Conservation (phyloP, 2,113 vertebrate genomes). For the Psilopsiagon aymara region DNA sequence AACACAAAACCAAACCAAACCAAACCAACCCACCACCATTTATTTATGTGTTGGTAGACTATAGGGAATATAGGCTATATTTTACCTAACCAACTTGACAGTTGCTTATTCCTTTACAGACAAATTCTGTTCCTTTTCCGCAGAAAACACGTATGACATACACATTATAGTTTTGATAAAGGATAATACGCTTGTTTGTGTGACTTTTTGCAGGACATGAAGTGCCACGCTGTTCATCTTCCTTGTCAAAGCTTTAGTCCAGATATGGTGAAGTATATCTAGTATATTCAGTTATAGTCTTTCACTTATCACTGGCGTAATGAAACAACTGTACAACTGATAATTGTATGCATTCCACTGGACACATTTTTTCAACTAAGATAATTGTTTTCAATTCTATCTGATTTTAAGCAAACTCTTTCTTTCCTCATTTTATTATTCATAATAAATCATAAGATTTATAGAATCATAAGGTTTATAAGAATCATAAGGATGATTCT, state of each 20-base stretch:
- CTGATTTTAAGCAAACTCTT: not conserved
- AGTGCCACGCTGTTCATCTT: not conserved
- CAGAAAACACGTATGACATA: not conserved
- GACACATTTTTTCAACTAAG: not conserved
- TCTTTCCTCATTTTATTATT: not conserved
- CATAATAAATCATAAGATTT: not conserved
- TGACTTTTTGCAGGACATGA: not conserved
- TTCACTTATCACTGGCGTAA: not conserved
- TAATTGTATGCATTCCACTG: not conserved
- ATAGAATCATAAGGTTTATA: too few relatives aligned
- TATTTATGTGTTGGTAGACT: not conserved
- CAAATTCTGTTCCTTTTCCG: not conserved
- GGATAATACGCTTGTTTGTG: not conserved
- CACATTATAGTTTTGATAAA: not conserved
- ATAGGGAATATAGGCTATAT: not conserved
- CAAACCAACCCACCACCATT: not conserved
- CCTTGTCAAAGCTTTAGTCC: not conserved
- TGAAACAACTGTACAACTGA: not conserved
- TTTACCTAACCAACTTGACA: not conserved
- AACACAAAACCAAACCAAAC: not conserved
- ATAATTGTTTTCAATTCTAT: not conserved
- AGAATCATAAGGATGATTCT: not conserved
- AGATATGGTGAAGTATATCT: not conserved
- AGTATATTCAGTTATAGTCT: not conserved
- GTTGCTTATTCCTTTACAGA: not conserved